phyloP scores from a whole-genome alignment of 2,113 vertebrate genomes.

The Xiphias gladius region DNA sequence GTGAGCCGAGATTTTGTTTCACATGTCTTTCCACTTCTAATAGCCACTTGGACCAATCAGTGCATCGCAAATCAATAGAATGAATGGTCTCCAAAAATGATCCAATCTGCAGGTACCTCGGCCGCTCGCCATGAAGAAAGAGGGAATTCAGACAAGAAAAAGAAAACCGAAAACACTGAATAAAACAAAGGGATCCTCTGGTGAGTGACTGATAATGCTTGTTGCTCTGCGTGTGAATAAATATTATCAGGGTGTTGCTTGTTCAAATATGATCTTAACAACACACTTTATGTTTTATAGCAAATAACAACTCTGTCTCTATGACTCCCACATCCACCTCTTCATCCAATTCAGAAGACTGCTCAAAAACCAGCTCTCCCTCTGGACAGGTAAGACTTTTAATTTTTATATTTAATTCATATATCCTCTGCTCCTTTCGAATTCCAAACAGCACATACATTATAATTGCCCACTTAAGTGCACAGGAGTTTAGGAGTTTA shows the following conservation, averaged over 20 bases:
- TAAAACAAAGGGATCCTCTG: constrained; percentile 94
- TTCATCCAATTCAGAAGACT: constrained; percentile 96
- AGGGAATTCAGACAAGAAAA: constrained; percentile 99
- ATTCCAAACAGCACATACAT: not conserved
- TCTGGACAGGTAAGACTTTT: constrained; percentile 86
- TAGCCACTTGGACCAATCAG: rapidly evolving
- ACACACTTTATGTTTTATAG: constrained; percentile 73
- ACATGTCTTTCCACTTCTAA: rapidly evolving
- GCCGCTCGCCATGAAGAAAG: constrained; percentile 99
- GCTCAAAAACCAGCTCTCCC: constrained; percentile 94
- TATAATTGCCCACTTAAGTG: not conserved
- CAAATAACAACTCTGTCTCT: constrained; percentile 91
- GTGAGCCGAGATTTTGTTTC: constrained; percentile 78
- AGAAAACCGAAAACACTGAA: constrained; percentile 98
- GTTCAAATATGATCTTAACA: not conserved
- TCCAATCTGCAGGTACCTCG: constrained; percentile 90
- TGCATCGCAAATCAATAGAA: not conserved
- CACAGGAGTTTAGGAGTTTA: not conserved
- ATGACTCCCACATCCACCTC: constrained; percentile 99
- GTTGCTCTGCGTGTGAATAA: not conserved
- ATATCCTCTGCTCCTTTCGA: not conserved
- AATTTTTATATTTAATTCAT: not conserved
- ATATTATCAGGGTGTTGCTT: not conserved
- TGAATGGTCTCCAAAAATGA: not conserved
- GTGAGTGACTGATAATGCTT: constrained; percentile 76